Evolutionary conservation across 2,888 invertebrate species (phyloP), one percentile per base, ranked within the genome.

Genomic region (Bruchidius siliquastri): DNA sequence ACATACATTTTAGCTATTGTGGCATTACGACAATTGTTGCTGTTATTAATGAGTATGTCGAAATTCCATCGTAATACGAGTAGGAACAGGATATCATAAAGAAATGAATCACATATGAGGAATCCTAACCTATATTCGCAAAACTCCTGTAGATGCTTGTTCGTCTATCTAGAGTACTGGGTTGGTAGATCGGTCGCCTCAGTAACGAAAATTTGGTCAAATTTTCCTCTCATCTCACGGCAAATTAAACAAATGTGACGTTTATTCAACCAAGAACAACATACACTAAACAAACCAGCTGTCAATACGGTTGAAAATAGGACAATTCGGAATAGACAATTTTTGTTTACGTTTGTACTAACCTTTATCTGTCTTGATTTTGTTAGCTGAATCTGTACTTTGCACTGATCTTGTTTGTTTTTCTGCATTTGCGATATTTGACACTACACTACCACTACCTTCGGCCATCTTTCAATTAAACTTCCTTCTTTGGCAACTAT

Each of bases 381-480:
- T 82, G 71, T 83, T 82, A 70, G 73, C 76, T 71, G 75, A 74
- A 69, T 83, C 81, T 70, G 77, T 78, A 78, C 77, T 79, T 79
- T 81, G 82, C 78, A 79, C 81, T 75, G 77, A 77, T 80, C 80
- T 81, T 71, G 78, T 80, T 78, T 80, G 81, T 79, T 82, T 84
- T 77, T 80, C 81, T 74, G 78, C 81, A 82, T 83, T 86, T 82
- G 80, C 79, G 80, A 82, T 84, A 83, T 85, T 86, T 82, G 82
- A 80, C 81, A 84, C 84, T 82, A 82, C 81, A 83, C 84, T 84
- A 81, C 82, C 84, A 85, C 83, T 84, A 82, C 83, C 80, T 82
- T 87, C 87, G 81, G 87, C 87, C 87, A 87, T 87, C 76, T 78
- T 78, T 77, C 77, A 77, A 74, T 79, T 77, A 77, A 81, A 79